phyloP scores from a whole-genome alignment of 2,797 vertebrate species.

The Coranthus polyacanthus region DNA sequence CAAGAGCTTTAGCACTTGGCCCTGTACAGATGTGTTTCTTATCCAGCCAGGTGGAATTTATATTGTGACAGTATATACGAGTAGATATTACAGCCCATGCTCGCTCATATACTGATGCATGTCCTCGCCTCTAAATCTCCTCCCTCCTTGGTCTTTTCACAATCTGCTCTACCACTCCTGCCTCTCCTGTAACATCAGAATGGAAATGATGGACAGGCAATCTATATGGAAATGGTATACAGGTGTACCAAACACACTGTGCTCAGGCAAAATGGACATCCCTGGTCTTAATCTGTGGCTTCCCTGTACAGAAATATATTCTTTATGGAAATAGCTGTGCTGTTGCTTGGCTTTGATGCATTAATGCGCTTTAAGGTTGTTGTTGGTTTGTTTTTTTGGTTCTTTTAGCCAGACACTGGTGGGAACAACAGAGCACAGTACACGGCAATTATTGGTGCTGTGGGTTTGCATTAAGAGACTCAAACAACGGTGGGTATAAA shows the following conservation, averaged over 20 bases:
- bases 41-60: slow-evolving; percentile 12
- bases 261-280: slow-evolving; percentile 51
- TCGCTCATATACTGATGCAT: slow-evolving; percentile 26
- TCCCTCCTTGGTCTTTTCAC: slow-evolving; percentile 38
- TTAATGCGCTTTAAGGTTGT: slow-evolving; percentile 40
- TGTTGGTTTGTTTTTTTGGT: background rate
- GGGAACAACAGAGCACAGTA: background rate
- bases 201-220: slow-evolving; percentile 84
- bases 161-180: slow-evolving; percentile 59
- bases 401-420: slow-evolving; percentile 26
- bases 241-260: slow-evolving; percentile 58
- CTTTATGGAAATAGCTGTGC: slow-evolving; percentile 33
- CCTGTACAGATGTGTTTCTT: slow-evolving; percentile 1
- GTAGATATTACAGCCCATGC: slow-evolving; percentile 29
- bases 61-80: slow-evolving; percentile 17
- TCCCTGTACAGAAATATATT: slow-evolving; percentile 29
- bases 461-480: slow-evolving; percentile 15
- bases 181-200: slow-evolving; percentile 75
- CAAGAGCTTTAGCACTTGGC: slow-evolving; percentile 1
- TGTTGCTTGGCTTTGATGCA: slow-evolving; percentile 34
- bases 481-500: no score
- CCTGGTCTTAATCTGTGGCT: slow-evolving; percentile 51
- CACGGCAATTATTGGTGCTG: slow-evolving; percentile 26
- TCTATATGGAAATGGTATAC: slow-evolving; percentile 86
- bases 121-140: slow-evolving; percentile 29